Evolutionary conservation across 2,797 vertebrate species (phyloP), one percentile per base, ranked within the genome.

Genomic region (Falco berigora): DNA sequence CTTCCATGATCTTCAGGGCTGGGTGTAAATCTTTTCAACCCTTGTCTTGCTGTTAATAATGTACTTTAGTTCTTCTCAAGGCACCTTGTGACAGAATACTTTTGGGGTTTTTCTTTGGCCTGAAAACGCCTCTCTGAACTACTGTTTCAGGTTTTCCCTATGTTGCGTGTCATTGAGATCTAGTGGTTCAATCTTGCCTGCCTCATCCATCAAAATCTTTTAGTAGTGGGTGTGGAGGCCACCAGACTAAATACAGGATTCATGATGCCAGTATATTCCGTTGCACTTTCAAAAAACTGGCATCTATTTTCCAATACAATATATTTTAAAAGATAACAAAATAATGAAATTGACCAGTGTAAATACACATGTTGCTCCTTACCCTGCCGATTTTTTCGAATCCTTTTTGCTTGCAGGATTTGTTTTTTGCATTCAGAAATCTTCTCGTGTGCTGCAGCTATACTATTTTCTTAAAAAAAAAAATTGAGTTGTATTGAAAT

Each of bases 341-440:
- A 49, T 20, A 75, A n/a, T 19, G 22, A 86, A 78, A 55, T 2
- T 1, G 3, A 42, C 7, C 12, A 72, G 32, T 30, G 18, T 56
- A 81, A 90, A 69, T 24, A 67, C 6, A 36, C 24, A 15, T 24
- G 44, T 10, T 68, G 55, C 2, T 12, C 72, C 96, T 97, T 97
- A 99, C 99, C 99, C 98, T 99, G 99, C 4, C 99, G 99, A 97
- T 99, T 99, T 97, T 99, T 99, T 86, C 99, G 97, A 98, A 99
- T 99, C 96, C 99, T 98, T 97, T 99, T 99, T 82, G 99, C 99
- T 97, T 99, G 98, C 97, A 98, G 98, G 94, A 99, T 99, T 97
- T 99, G 99, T 94, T 99, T 99, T 98, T 99, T 99, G 97, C 99
- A 99, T 94, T 99, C 99, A 67, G 99, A 96, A 92, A 99, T 99